Base-by-base conservation (phyloP, 2,113 vertebrate species). In the Mungos mungo region DNA sequence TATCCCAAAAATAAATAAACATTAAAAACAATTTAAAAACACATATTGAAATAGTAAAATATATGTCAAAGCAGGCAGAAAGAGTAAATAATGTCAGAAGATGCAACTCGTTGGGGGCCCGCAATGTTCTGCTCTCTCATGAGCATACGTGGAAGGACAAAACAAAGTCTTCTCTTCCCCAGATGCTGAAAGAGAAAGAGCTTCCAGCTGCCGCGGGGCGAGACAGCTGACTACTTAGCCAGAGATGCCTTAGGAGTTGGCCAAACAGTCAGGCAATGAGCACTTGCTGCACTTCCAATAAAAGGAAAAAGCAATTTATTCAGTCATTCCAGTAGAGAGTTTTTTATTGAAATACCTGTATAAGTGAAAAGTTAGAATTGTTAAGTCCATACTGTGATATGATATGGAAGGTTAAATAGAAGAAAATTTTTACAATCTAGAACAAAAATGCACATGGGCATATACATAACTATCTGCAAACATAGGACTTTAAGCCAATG, bases 121-220 rank as follows among this genome's bases (percentile, higher is more conserved):
- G 23, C 79, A 88, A 35, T 52, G 69, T 52, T 68, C 38, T 77
- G 29, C 45, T 82, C n/a, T 72, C 74, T 80, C 60, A 38, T 60
- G 19, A 92, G 50, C 7, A 72, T 71, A 85, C 68, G 38, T 72
- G 33, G 35, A 92, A 81, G 9, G n/a, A 45, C 79, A 18, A 87
- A 27, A 76, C 60, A 66, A 93, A 90, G 45, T 94, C n/a, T 93
- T 93, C 21, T 25, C 52, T 84, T 90, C 31, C 86, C 63, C 63
- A 93, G 76, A 79, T 79, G 31, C 65, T 68, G 50, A 57, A 83
- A 63, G 57, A 74, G 72, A 65, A 85, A 79, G 33, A 87, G 14
- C 29, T 85, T 41, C 54, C 69, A 87, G 54, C 77, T 96, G 82
- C 29, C 31, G 18, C 2, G 31, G 38, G 21, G 29, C 81, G 11